Evolutionary conservation across 2,888 invertebrate species (phyloP), one percentile per base, ranked within the genome.

Genomic region (Ctena decussata): DNA sequence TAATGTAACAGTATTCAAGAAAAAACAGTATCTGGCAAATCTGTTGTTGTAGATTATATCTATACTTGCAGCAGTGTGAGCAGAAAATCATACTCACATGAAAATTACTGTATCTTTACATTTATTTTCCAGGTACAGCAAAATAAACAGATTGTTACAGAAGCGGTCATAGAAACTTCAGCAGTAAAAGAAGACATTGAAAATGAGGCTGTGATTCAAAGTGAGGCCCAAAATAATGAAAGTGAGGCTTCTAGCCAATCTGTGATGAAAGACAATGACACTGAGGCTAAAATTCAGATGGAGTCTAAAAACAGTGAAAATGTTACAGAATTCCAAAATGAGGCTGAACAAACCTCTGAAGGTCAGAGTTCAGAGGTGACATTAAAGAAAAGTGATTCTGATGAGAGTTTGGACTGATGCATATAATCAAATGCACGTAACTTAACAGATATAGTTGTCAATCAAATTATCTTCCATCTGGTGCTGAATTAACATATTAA

Each of bases 181-280:
- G 15, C 35, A 8, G 32, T 18, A 32, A 65, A 65, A 65, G 35
- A 32, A 18, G 35, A 65, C 65, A 35, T 3, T 65, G 69, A 75
- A 53, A 78, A 74, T 71, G 79, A 83, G 78, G 73, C 74, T 82
- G 49, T 69, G 44, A 49, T 41, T 39, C 74, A 80, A 35, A 70
- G 35, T 41, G 77, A 73, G 53, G 73, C 73, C 74, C 30, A 60
- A 46, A 57, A 53, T 27, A 8, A 30, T 12, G 37, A n/a, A 39
- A 53, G n/a, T 30, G 57, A 21, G 78, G 78, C 75, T 83, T 69
- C n/a, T n/a, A n/a, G n/a, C n/a, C n/a, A n/a, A n/a, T n/a, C n/a
- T n/a, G n/a, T n/a, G n/a, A n/a, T n/a, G n/a, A n/a, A 70, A 44
- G 65, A 76, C 35, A 78, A 32, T 35, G 65, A 80, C 6, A 75